phyloP scores from a whole-genome alignment of 2,113 vertebrate genomes.

The Aplodontia rufa region DNA sequence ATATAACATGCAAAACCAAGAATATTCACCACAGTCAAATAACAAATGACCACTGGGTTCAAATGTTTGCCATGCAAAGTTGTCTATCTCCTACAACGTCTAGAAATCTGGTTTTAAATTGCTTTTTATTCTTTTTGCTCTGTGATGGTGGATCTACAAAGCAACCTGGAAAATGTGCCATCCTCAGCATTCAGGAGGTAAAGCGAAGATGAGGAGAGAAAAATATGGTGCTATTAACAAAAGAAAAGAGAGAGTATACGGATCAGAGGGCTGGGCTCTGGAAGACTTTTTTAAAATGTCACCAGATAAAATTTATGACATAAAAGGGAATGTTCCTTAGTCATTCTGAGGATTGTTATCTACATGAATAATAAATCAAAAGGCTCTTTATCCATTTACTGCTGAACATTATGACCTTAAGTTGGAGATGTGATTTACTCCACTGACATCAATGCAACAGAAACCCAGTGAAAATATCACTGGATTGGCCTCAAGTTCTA shows the following conservation, averaged over 20 bases:
- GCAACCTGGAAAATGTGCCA: conserved; percentile 14
- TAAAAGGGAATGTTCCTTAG: conserved; percentile 57
- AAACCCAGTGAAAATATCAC: conserved; percentile 48
- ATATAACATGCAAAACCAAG: conserved; percentile 24
- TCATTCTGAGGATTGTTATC: conserved; percentile 67
- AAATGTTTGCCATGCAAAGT: conserved; percentile 41
- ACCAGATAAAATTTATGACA: conserved; percentile 67
- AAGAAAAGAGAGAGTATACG: neutral
- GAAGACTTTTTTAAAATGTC: conserved; percentile 68
- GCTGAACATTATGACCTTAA: conserved; percentile 57
- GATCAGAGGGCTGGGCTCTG: neutral
- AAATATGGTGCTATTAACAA: neutral
- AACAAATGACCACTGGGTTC: conserved; percentile 49
- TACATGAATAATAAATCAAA: conserved; percentile 78
- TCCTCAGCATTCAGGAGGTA: neutral
- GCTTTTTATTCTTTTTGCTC: conserved; percentile 35
- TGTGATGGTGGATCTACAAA: conserved; percentile 34
- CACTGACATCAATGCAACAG: neutral
- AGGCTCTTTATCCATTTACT: conserved; percentile 70
- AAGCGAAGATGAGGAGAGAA: neutral
- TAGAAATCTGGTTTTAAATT: conserved; percentile 42
- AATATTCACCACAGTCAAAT: conserved; percentile 52
- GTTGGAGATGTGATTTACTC: conserved; percentile 53
- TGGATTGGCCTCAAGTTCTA: neutral
- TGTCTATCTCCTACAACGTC: conserved; percentile 41